These are phyloP conservation scores for Hormiphora californensis DNA, from an alignment of 37 sponge, comb jelly and placozoan species.

Conservation along the genomic window DNA sequence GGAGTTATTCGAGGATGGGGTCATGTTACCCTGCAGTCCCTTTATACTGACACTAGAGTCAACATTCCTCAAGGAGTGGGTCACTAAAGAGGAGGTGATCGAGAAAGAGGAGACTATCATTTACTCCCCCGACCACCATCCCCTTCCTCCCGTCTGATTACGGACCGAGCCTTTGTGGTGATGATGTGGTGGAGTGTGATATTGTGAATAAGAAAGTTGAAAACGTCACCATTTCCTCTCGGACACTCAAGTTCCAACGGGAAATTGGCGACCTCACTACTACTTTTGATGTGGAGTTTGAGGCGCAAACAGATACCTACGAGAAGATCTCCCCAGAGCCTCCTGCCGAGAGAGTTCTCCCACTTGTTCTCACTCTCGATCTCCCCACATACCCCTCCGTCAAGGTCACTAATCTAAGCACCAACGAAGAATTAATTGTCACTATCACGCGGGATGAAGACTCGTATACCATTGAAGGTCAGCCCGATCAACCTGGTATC, in stretches of 20 bases:
- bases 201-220: background rate
- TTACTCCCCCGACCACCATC: background rate
- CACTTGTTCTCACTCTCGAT: background rate
- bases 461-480: background rate
- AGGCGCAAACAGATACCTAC: background rate
- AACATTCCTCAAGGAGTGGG: background rate
- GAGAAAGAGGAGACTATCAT: constrained; percentile 5
- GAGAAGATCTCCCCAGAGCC: background rate
- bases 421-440: background rate
- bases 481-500: background rate
- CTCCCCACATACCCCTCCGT: background rate
- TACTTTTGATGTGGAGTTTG: background rate
- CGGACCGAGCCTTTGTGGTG: background rate
- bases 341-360: background rate
- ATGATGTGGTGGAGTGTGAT: constrained; percentile 4
- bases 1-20: background rate
- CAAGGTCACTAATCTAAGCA: background rate
- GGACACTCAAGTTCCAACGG: background rate
- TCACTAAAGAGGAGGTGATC: background rate
- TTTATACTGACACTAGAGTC: background rate
- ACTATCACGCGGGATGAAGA: background rate
- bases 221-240: background rate
- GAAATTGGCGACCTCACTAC: background rate
- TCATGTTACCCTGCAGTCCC: background rate
- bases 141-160: background rate